Conservation (phyloP, 2,113 vertebrate species). For the Equus przewalskii region DNA sequence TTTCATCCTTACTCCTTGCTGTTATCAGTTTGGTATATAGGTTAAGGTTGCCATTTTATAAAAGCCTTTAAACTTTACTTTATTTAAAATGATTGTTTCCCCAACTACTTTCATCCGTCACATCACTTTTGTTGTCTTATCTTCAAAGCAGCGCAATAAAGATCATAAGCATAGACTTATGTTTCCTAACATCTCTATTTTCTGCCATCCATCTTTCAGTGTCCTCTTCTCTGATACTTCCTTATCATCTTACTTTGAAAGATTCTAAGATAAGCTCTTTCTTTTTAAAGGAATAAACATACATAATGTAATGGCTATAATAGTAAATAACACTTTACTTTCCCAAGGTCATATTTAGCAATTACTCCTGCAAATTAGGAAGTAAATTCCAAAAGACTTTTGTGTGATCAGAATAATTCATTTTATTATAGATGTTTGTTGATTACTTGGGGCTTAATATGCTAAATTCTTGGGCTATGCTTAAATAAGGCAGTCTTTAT, state of each 20-base stretch:
- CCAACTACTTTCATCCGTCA: neutral
- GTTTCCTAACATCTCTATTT: slow-evolving; percentile 32
- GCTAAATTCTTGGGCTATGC: slow-evolving; percentile 1
- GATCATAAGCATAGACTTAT: neutral
- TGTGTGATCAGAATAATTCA: neutral
- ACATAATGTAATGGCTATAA: neutral
- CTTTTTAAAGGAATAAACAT: neutral
- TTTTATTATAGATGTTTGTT: slow-evolving; percentile 19
- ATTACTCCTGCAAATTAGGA: slow-evolving; percentile 16
- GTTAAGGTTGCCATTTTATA: slow-evolving; percentile 27
- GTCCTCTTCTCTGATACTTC: neutral
- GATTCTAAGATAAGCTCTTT: neutral
- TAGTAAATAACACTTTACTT: neutral
- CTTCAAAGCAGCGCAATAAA: neutral
- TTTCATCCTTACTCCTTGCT: neutral
- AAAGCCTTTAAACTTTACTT: neutral
- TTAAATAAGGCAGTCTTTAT: neutral
- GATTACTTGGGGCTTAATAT: neutral
- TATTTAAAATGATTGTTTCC: neutral
- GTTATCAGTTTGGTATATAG: neutral
- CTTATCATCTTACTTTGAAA: slow-evolving; percentile 3
- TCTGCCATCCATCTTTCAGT: neutral
- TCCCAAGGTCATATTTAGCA: neutral
- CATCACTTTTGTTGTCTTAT: slow-evolving; percentile 1
- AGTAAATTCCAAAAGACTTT: neutral